phyloP scores from a whole-genome alignment of 2,113 vertebrate species.

The Fukomys damarensis region DNA sequence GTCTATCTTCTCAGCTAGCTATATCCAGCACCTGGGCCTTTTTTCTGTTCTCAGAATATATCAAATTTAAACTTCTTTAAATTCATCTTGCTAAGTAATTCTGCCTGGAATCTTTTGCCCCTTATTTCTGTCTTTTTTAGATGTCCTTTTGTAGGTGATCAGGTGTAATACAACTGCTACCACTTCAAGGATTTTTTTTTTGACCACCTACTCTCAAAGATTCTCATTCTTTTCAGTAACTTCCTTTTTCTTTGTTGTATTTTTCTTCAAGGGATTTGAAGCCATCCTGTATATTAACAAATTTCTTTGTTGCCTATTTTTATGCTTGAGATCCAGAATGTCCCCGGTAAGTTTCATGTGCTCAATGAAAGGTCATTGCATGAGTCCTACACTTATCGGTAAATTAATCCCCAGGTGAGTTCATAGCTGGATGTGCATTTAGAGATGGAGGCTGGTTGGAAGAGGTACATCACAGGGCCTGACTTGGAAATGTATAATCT shows the following conservation, averaged over 20 bases:
- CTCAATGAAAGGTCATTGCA: background rate
- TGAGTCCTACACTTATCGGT: background rate
- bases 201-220: background rate
- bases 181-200: background rate
- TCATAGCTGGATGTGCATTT: background rate
- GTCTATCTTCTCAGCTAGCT: fast-evolving
- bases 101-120: background rate
- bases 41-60: background rate
- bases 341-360: background rate
- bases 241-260: background rate
- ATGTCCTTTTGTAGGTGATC: background rate
- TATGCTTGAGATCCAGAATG: background rate
- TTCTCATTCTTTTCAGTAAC: background rate
- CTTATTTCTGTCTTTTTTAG: background rate
- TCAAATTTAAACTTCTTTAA: background rate
- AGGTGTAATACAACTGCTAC: background rate
- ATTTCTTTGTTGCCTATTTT: background rate
- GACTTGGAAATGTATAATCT: background rate
- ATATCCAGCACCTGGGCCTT: background rate
- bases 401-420: background rate
- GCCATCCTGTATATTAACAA: background rate
- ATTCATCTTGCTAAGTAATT: background rate
- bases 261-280: background rate
- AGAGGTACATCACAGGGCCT: background rate
- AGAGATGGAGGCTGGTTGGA: background rate